A percentile compares a stretch with the other conserved stretches of the same genome.
phyloP scores from a whole-genome alignment of 1,140 invertebrate genomes.

The Eupristina koningsbergeri region DNA sequence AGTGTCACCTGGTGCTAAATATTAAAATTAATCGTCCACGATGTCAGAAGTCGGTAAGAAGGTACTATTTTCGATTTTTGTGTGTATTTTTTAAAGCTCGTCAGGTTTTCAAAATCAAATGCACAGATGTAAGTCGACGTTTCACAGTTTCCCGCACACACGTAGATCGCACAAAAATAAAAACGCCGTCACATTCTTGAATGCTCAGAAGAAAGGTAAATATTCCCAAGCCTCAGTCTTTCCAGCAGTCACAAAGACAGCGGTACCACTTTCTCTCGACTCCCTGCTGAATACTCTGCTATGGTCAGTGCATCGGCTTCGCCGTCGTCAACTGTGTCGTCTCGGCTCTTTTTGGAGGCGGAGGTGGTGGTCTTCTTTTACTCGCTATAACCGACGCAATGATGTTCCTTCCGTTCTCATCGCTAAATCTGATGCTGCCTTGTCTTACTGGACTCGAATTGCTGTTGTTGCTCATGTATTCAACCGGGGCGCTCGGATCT shows the following conservation, averaged over 20 bases:
- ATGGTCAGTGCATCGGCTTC: slow-evolving; percentile 72
- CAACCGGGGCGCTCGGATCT: slow-evolving; percentile 67
- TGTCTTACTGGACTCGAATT: slow-evolving; percentile 66
- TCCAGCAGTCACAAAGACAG: slow-evolving; percentile 68
- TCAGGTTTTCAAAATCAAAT: neutral
- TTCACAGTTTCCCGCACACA: neutral
- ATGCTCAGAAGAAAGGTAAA: too few relatives aligned
- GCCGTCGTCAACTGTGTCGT: slow-evolving; percentile 80
- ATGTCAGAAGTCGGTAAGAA: too few relatives aligned
- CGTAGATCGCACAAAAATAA: too few relatives aligned
- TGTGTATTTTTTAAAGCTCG: too few relatives aligned
- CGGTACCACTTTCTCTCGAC: slow-evolving; percentile 65
- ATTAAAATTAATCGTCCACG: too few relatives aligned
- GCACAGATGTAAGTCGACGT: neutral
- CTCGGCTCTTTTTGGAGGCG: slow-evolving; percentile 84
- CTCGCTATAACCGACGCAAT: slow-evolving; percentile 66
- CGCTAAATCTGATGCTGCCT: slow-evolving; percentile 61
- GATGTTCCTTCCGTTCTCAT: slow-evolving; percentile 61
- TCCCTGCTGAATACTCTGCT: slow-evolving; percentile 67
- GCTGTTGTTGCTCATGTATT: slow-evolving; percentile 60
- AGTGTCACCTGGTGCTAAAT: too few relatives aligned
- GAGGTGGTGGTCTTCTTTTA: slow-evolving; percentile 81
- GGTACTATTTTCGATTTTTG: too few relatives aligned
- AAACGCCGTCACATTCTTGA: too few relatives aligned
- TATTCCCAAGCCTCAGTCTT: slow-evolving; percentile 55